These are phyloP conservation scores for Indri indri DNA, from an alignment of 2,113 vertebrate species.

Conservation along the genomic window DNA sequence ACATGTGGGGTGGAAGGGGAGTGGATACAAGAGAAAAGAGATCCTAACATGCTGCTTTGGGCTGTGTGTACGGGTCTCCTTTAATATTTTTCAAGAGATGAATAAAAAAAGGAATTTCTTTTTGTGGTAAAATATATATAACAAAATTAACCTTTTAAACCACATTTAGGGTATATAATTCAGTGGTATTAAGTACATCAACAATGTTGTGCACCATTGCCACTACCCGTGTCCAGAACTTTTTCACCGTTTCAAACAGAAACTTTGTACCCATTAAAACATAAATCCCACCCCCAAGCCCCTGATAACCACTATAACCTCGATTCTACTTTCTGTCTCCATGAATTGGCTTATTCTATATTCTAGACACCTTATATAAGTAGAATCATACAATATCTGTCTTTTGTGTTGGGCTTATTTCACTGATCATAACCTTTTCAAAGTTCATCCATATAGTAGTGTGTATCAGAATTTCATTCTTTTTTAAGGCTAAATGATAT, in stretches of 20 bases:
- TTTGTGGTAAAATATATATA: neutral
- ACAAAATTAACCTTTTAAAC: neutral
- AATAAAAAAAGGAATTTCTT: neutral
- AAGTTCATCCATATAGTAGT: neutral
- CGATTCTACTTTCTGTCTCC: neutral
- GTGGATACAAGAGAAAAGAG: neutral
- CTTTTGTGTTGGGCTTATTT: neutral
- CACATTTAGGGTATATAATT: neutral
- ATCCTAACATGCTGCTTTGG: neutral
- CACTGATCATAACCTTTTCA: neutral
- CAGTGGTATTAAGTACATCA: neutral
- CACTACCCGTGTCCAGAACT: neutral
- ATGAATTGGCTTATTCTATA: neutral
- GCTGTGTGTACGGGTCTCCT: neutral
- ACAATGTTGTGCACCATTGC: neutral
- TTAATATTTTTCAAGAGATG: neutral
- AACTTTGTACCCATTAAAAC: neutral
- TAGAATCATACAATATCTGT: neutral
- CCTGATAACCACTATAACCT: neutral
- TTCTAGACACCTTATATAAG: neutral
- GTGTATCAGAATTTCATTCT: neutral
- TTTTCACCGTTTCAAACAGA: neutral
- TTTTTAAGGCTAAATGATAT: neutral
- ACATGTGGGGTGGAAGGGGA: neutral
- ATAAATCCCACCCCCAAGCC: neutral